Conservation (phyloP, 2,113 vertebrate genomes). For the Cyanoramphus novaezelandiae region DNA sequence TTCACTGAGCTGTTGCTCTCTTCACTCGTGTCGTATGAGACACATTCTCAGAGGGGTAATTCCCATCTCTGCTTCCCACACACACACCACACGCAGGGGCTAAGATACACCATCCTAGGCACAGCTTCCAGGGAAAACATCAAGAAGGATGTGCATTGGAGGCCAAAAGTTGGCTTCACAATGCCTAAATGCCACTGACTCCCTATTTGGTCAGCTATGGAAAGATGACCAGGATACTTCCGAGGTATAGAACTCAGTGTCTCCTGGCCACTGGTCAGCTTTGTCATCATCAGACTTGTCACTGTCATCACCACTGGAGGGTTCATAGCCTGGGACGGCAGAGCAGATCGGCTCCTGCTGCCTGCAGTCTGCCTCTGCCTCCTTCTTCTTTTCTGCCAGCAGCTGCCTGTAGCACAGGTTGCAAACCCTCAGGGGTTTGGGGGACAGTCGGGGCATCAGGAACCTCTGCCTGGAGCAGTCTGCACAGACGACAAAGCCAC, state of each 20-base stretch:
- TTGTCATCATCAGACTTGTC: slow-evolving; percentile 72
- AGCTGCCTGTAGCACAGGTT: slow-evolving; percentile 76
- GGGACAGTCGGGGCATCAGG: slow-evolving; percentile 80
- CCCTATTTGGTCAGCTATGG: slow-evolving; percentile 68
- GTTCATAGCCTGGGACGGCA: not conserved
- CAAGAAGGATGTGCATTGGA: not conserved
- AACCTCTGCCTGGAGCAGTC: slow-evolving; percentile 83
- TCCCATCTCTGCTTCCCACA: not conserved
- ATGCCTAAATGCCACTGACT: not conserved
- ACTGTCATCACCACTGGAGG: slow-evolving; percentile 77
- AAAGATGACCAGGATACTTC: slow-evolving; percentile 79
- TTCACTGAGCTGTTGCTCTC: not conserved
- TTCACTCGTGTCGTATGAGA: fast-evolving
- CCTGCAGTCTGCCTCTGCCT: slow-evolving; percentile 7
- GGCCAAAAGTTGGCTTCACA: not conserved
- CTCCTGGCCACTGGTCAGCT: slow-evolving; percentile 70
- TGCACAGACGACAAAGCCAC: slow-evolving; percentile 87
- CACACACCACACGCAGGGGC: not conserved
- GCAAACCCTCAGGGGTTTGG: slow-evolving; percentile 84
- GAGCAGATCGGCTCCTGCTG: not conserved
- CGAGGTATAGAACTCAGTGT: slow-evolving; percentile 71
- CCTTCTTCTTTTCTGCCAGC: slow-evolving; percentile 45
- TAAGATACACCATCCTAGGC: not conserved
- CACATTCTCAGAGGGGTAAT: not conserved
- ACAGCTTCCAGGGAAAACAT: not conserved